Evolutionary conservation across 2,888 invertebrate genomes (phyloP), one percentile per base, ranked within the genome.

Genomic region (Cremastinae sp.): DNA sequence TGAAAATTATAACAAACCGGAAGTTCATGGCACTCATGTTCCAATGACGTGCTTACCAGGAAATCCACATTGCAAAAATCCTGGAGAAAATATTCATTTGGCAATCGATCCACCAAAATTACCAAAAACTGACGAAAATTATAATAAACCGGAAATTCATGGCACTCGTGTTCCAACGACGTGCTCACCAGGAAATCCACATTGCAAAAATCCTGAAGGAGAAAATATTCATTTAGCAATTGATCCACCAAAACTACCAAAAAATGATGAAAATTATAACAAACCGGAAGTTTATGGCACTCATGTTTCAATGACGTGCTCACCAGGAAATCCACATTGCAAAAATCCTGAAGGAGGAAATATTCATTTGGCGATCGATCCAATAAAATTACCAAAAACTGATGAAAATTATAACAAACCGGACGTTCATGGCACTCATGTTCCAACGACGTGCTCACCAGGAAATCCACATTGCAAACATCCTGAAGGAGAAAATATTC

Each of bases 401-500:
- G 59, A 10, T 2, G 45, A 9, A 34, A 12, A n/a, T 4, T 59
- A 43, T 1, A 22, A 2, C 12, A 45, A n/a, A n/a, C 10, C 51
- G 2, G 43, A n/a, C 22, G 16, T 1, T 10, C 20, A 1, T 47
- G 45, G n/a, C 43, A 38, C 28, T 43, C 28, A 59, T 53, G 12
- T 20, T 4, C 34, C 34, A 36, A 36, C 53, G 34, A 5, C 14
- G 0, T 71, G 70, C 14, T 16, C 12, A 12, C 54, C 70, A 9
- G 70, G 62, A 47, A 54, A 71, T n/a, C n/a, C n/a, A n/a, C n/a
- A n/a, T n/a, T n/a, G n/a, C 28, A 47, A 7, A 5, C 36, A 45
- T 5, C 62, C 61, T 18, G 41, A 18, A 9, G 12, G n/a, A 8
- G n/a, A n/a, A n/a, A 18, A 61, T 54, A 7, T 62, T 4, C 36